Evolutionary conservation across 2,888 invertebrate species (phyloP).

Genomic region (Chironomus tentans): DNA sequence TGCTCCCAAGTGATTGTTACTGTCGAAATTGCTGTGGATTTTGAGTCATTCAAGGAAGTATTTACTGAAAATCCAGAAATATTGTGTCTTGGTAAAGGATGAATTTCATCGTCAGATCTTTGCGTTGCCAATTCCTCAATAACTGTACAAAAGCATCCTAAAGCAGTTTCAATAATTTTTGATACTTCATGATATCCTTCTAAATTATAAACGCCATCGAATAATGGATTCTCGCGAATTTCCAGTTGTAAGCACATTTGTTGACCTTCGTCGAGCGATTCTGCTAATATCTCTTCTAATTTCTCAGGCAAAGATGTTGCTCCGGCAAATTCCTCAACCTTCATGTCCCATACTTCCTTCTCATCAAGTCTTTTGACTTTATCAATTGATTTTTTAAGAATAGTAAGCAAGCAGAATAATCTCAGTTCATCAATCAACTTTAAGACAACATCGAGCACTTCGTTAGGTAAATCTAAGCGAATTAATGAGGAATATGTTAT

Average conservation of each 20-base stretch:
- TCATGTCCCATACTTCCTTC: conserved; percentile 79
- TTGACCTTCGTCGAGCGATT: conserved; percentile 58
- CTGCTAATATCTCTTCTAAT: conserved; percentile 63
- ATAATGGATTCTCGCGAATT: conserved; percentile 51
- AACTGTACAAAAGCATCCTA: conserved; percentile 55
- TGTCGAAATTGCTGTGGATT: conserved; percentile 5
- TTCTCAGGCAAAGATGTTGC: conserved; percentile 71
- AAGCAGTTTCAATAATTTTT: conserved; percentile 48
- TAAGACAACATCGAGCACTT: conserved; percentile 77
- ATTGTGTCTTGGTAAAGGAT: conserved; percentile 48
- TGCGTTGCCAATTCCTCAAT: conserved; percentile 63
- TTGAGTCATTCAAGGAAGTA: conserved; percentile 23
- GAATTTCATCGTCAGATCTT: conserved; percentile 53
- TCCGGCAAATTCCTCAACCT: conserved; percentile 75
- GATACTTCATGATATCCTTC: conserved; percentile 41
- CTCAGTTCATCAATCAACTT: conserved; percentile 79
- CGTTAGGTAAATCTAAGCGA: conserved; percentile 76
- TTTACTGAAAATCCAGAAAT: conserved; percentile 49
- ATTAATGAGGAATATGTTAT: conserved; percentile 73
- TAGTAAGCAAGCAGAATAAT: conserved; percentile 72
- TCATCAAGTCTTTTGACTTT: conserved; percentile 61
- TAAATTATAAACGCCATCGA: conserved; percentile 44
- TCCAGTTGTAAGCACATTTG: conserved; percentile 65
- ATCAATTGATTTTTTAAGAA: conserved; percentile 75
- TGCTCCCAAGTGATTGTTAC: conserved; percentile 55